Percentiles rank a stretch among this genome's conserved stretches.
Conservation (phyloP, 2,113 vertebrate genomes). For the Phyllostomus hastatus region DNA sequence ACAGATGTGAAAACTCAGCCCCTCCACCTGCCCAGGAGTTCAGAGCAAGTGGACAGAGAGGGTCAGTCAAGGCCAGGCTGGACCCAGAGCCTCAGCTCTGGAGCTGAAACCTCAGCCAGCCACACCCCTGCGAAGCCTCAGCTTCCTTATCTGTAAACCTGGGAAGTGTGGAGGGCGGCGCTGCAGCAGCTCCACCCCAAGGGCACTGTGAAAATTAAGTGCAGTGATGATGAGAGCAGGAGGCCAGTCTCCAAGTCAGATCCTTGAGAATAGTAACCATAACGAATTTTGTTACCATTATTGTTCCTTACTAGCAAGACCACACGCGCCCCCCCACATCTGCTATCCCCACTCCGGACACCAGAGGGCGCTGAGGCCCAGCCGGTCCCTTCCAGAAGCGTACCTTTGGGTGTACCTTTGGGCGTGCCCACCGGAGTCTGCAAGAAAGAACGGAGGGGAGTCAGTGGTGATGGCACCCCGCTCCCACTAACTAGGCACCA, state of each 20-base stretch:
- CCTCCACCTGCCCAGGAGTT: neutral
- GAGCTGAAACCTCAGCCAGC: neutral
- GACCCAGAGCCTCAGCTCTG: neutral
- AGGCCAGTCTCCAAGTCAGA: neutral
- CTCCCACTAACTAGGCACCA: neutral
- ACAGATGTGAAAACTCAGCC: neutral
- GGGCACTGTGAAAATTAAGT: neutral
- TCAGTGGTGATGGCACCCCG: constrained; percentile 3
- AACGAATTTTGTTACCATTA: rapidly evolving
- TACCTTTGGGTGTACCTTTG: constrained; percentile 27
- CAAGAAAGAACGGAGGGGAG: constrained; percentile 68
- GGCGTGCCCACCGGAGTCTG: constrained; percentile 80
- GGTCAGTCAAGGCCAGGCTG: neutral
- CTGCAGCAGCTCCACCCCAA: neutral
- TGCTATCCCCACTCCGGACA: neutral
- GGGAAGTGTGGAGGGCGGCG: neutral
- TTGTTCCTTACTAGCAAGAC: neutral
- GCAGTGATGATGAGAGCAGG: neutral
- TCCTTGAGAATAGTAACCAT: rapidly evolving
- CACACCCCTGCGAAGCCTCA: rapidly evolving
- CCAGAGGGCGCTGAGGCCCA: neutral
- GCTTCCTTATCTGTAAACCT: neutral
- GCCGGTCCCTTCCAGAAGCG: neutral
- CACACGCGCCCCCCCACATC: rapidly evolving
- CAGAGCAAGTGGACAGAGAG: neutral